Percentiles rank a stretch among this genome's conserved stretches.
Conservation (phyloP, 2,888 invertebrate species). For the Leucoma salicis region DNA sequence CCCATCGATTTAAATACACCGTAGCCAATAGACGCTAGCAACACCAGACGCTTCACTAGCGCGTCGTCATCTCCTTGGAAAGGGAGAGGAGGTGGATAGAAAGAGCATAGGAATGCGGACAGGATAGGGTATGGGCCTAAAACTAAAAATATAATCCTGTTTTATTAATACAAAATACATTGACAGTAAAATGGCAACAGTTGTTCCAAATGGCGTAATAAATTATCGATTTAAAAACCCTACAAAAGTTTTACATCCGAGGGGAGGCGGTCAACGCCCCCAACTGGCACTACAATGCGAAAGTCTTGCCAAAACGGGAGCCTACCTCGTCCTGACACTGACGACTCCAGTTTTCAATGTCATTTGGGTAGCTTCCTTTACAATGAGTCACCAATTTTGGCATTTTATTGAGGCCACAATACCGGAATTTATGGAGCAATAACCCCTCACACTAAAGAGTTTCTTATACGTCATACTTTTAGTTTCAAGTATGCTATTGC, state of each 20-base stretch:
- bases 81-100: too few species aligned
- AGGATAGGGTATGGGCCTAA: too few species aligned
- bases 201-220: too few species aligned
- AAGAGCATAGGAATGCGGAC: too few species aligned
- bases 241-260: conserved; percentile 49
- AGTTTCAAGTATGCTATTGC: neutral
- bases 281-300: conserved; percentile 50
- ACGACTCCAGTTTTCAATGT: conserved; percentile 43
- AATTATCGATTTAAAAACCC: conserved; percentile 74
- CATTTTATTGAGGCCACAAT: conserved; percentile 16
- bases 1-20: too few species aligned
- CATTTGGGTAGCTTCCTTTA: conserved; percentile 33
- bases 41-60: too few species aligned
- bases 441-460: neutral
- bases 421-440: conserved; percentile 20
- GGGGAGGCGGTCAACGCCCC: conserved; percentile 69
- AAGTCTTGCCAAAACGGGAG: conserved; percentile 60
- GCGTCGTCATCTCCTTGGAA: too few species aligned
- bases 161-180: too few species aligned
- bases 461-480: conserved; percentile 1
- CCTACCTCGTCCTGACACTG: conserved; percentile 39
- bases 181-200: too few species aligned
- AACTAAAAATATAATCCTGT: too few species aligned
- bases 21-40: too few species aligned
- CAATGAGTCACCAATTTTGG: conserved; percentile 33